A percentile compares a stretch with the other conserved stretches of the same genome.
These are phyloP conservation scores for Mugil cephalus DNA, from an alignment of 2,113 vertebrate genomes.

Conservation along the genomic window DNA sequence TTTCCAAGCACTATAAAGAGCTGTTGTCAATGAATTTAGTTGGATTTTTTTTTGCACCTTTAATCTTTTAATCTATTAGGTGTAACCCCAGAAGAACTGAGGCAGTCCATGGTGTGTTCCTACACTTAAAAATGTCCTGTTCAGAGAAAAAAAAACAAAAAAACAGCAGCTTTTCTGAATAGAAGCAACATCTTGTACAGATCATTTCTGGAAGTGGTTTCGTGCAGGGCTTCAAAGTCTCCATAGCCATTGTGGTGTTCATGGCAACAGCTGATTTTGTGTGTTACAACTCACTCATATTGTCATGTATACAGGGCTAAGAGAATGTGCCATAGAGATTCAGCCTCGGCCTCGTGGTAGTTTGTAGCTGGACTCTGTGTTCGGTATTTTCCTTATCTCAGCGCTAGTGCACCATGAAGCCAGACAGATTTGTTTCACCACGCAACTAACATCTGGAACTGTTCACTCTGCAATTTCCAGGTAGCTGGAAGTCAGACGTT, in stretches of 20 bases:
- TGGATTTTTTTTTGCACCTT: slow-evolving; percentile 3
- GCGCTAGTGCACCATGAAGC: not conserved
- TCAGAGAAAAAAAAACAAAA: not conserved
- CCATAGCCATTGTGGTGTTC: slow-evolving; percentile 53
- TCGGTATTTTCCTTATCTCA: slow-evolving; percentile 15
- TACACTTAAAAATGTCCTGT: not conserved
- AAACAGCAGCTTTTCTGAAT: not conserved
- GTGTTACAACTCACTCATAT: slow-evolving; percentile 39
- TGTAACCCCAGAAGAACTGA: not conserved
- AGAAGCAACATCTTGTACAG: not conserved
- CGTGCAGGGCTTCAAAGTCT: slow-evolving; percentile 69
- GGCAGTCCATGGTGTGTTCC: slow-evolving; percentile 11
- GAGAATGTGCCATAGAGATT: slow-evolving; percentile 30
- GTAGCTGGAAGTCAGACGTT: slow-evolving; percentile 88
- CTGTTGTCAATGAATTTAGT: not conserved
- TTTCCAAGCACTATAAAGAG: not conserved
- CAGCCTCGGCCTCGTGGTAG: slow-evolving; percentile 31
- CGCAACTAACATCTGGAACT: slow-evolving; percentile 13
- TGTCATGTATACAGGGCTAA: slow-evolving; percentile 43
- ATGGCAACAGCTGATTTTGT: slow-evolving; percentile 54
- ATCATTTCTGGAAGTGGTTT: not conserved
- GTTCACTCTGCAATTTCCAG: slow-evolving; percentile 74
- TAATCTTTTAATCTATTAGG: not conserved
- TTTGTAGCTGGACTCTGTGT: slow-evolving; percentile 47
- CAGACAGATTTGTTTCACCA: not conserved